Evolutionary conservation across 2,113 vertebrate species (phyloP).

Genomic region (Alosa alosa): DNA sequence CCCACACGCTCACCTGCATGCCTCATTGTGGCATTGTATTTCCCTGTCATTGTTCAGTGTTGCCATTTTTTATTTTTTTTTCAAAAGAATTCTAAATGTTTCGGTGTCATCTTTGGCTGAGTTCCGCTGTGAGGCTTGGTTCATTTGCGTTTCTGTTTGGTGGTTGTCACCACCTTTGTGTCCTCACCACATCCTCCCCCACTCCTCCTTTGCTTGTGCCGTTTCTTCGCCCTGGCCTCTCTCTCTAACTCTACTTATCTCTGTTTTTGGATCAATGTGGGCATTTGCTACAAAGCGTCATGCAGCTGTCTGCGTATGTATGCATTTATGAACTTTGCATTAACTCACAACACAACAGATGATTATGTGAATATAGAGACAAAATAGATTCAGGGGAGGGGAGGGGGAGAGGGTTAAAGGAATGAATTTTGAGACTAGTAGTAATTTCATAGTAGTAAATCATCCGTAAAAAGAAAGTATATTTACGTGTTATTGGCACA

Average conservation of each 20-base stretch:
- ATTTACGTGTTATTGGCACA: too few species aligned
- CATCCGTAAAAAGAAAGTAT: too few species aligned
- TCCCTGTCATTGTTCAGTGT: not conserved
- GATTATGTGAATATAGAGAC: not conserved
- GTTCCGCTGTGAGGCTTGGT: not conserved
- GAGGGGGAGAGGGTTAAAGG: too few species aligned
- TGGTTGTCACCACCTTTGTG: too few species aligned
- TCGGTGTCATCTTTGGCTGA: not conserved
- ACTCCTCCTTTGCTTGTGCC: not conserved
- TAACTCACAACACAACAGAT: not conserved
- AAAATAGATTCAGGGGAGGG: not conserved
- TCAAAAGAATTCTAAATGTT: not conserved
- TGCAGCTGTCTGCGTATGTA: constrained; percentile 10
- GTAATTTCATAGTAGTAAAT: too few species aligned
- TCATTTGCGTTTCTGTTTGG: not conserved
- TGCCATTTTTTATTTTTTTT: not conserved
- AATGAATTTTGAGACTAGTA: too few species aligned
- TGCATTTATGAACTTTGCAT: constrained; percentile 11
- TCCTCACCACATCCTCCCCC: not conserved
- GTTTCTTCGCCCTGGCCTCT: not conserved
- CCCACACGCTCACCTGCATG: not conserved
- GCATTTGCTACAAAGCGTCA: constrained; percentile 1
- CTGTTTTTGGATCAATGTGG: constrained; percentile 8
- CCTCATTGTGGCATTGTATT: not conserved
- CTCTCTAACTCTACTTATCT: constrained; percentile 4